A percentile compares a stretch with the other conserved stretches of the same genome.
Evolutionary conservation across 2,113 vertebrate species (phyloP).

Genomic region (Machaerirhynchus nigripectus): DNA sequence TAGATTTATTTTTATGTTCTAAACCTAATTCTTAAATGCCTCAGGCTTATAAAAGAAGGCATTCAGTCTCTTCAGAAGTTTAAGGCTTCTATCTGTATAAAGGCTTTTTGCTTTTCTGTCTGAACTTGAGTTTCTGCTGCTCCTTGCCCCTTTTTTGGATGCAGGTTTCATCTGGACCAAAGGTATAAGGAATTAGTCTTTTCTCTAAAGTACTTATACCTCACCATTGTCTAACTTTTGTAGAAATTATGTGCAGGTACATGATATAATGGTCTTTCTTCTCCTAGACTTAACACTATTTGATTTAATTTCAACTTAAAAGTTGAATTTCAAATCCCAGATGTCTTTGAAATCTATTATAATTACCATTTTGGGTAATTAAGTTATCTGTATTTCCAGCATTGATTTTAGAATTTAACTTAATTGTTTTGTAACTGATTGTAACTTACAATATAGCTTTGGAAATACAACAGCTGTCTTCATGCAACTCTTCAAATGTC

Average conservation of each 20-base stretch:
- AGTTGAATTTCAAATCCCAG: conserved; percentile 15
- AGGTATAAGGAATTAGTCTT: not conserved
- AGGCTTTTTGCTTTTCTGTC: not conserved
- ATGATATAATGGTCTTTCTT: not conserved
- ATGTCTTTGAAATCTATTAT: not conserved
- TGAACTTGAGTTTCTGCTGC: not conserved
- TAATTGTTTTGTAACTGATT: not conserved
- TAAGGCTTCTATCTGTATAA: not conserved
- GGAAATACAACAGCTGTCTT: not conserved
- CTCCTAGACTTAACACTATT: not conserved
- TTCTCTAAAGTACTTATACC: not conserved
- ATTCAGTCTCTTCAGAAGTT: not conserved
- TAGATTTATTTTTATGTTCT: not conserved
- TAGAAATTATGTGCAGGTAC: not conserved
- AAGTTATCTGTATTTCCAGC: not conserved
- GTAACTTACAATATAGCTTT: not conserved
- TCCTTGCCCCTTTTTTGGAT: not conserved
- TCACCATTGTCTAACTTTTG: not conserved
- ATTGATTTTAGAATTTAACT: not conserved
- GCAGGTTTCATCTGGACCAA: not conserved
- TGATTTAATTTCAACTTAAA: not conserved
- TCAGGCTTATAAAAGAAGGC: not conserved
- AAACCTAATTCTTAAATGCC: not conserved
- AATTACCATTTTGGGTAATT: conserved; percentile 1
- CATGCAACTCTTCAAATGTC: not conserved